A percentile compares a stretch with the other conserved stretches of the same genome.
These are phyloP conservation scores for Mythimna lalbum DNA, from an alignment of 2,888 invertebrate species.

Conservation along the genomic window DNA sequence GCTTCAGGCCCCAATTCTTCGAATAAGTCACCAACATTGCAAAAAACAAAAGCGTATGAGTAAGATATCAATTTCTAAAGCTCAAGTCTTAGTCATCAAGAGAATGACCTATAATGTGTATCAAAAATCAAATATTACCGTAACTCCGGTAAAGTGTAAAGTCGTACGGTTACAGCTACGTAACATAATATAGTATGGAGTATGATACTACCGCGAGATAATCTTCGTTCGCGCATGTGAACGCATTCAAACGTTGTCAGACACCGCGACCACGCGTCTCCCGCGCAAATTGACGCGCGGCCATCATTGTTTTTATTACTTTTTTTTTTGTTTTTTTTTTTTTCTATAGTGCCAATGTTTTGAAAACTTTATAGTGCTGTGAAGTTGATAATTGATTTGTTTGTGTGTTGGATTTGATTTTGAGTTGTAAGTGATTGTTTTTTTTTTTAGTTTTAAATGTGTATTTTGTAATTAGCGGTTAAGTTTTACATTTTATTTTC, in stretches of 20 bases:
- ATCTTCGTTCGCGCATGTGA: slow-evolving; percentile 78
- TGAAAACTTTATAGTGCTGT: slow-evolving; percentile 62
- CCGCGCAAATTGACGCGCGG: slow-evolving; percentile 58
- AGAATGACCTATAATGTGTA: slow-evolving; percentile 52
- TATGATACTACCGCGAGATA: slow-evolving; percentile 71
- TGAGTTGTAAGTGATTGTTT: slow-evolving; percentile 53
- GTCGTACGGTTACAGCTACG: slow-evolving; percentile 79
- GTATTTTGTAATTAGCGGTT: slow-evolving; percentile 20
- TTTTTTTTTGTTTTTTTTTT: slow-evolving; percentile 67
- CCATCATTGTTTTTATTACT: slow-evolving; percentile 70
- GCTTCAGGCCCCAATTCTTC: not conserved
- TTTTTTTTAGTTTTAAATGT: slow-evolving; percentile 14
- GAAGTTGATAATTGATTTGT: slow-evolving; percentile 50
- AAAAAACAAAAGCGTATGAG: not conserved
- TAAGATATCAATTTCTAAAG: slow-evolving; percentile 5
- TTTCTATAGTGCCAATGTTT: slow-evolving; percentile 43
- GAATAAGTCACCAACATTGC: not conserved
- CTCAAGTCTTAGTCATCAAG: slow-evolving; percentile 22
- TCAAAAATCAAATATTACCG: slow-evolving; percentile 63
- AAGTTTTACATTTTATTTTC: slow-evolving; percentile 23
- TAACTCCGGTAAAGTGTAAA: slow-evolving; percentile 68
- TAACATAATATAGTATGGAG: slow-evolving; percentile 70
- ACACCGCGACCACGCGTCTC: slow-evolving; percentile 74
- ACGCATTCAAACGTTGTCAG: slow-evolving; percentile 79
- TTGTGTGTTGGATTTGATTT: slow-evolving; percentile 60